Base-by-base conservation (phyloP, 2,797 vertebrate species). In the Pempheris klunzingeri region DNA sequence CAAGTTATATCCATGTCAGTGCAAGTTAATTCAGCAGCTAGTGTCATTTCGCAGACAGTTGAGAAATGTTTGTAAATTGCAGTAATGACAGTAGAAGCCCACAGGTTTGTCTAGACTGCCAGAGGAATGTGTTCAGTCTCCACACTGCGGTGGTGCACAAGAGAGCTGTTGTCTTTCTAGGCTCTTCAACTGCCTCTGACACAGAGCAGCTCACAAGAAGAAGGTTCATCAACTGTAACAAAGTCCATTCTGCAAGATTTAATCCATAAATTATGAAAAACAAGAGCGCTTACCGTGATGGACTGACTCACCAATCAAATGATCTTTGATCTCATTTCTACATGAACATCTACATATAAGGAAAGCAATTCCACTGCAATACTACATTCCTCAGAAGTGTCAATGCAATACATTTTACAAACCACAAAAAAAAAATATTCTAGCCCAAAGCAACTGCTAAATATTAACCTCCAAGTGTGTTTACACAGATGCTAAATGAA, bases 71-170 rank as follows among this genome's bases (percentile, higher is more conserved):
- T 73, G 81, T 77, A 88, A 90, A 90, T 87, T 83, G 75, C 81
- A 82, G 82, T 86, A 92, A 90, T 80, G 90, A 88, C 77, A 87
- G 86, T 64, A 65, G 52, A 84, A 90, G 78, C 84, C 90, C 87
- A 89, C 86, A 91, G 88, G 82, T 90, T 87, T 53, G 87, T 91
- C 87, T 83, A 82, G 85, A 87, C 83, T 78, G 84, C 87, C 89
- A 88, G 80, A 88, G 90, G 91, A 93, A 92, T 92, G 88, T 43
- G 67, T 88, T 86, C 52, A 20, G 72, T 74, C 68, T 86, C 77
- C 55, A 81, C 2, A 69, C 7, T 84, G 82, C 22, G 53, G 66
- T 73, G 47, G 67, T 49, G 70, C 74, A 91, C 74, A 88, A 90
- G 54, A 87, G 84, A 77, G 64, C 60, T 41, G 83, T 85, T 86